A percentile compares a stretch with the other conserved stretches of the same genome.
Conservation (phyloP, 1,140 invertebrate genomes). For the Lerema accius region DNA sequence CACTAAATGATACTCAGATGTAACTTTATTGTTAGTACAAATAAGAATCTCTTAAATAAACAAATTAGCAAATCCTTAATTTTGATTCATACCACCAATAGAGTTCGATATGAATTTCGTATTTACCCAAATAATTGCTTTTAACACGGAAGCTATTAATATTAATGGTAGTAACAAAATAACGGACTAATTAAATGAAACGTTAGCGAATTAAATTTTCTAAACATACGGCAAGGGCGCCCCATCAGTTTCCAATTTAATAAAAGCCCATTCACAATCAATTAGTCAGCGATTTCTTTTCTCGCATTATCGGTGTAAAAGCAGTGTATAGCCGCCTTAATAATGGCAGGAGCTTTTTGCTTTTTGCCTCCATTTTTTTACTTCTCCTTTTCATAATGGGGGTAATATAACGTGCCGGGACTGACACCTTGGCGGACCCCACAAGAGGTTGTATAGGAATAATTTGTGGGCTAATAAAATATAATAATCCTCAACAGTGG, state of each 20-base stretch:
- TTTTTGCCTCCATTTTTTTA: slow-evolving; percentile 67
- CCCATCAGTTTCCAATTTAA: slow-evolving; percentile 63
- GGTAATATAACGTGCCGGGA: slow-evolving; percentile 73
- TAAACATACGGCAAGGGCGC: slow-evolving; percentile 32
- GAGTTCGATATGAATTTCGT: background rate
- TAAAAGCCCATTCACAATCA: slow-evolving; percentile 70
- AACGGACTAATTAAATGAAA: slow-evolving; percentile 23
- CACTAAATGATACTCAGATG: too few relatives aligned
- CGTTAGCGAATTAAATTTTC: slow-evolving; percentile 22
- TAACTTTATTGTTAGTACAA: too few relatives aligned
- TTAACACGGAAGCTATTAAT: slow-evolving; percentile 30
- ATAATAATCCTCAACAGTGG: slow-evolving; percentile 62
- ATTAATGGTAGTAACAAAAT: slow-evolving; percentile 1
- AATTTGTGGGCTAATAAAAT: slow-evolving; percentile 77
- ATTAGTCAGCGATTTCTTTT: slow-evolving; percentile 76
- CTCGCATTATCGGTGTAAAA: slow-evolving; percentile 68
- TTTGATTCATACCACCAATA: background rate
- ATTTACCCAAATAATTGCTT: slow-evolving; percentile 6
- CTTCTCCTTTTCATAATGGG: slow-evolving; percentile 66
- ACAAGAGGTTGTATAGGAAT: slow-evolving; percentile 64
- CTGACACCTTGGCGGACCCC: slow-evolving; percentile 78
- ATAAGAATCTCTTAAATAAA: too few relatives aligned
- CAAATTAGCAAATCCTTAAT: too few relatives aligned
- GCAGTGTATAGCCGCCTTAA: slow-evolving; percentile 51
- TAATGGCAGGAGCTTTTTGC: slow-evolving; percentile 58